Conservation (phyloP, 2,113 vertebrate genomes). For the Chaenocephalus aceratus region DNA sequence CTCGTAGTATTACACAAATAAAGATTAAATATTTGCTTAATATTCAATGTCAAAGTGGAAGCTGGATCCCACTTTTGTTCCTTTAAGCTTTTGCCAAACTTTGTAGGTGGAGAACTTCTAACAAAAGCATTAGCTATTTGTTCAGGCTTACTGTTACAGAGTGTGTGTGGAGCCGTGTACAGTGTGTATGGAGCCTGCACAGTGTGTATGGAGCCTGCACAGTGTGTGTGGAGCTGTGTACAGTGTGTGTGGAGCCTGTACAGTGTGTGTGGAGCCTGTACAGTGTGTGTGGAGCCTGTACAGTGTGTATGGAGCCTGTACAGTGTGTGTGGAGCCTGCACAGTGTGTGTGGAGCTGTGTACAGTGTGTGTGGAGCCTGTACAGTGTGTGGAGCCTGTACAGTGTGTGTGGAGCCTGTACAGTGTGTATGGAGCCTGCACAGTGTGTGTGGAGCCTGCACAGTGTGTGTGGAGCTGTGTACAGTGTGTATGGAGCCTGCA, state of each 20-base stretch:
- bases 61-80: constrained; percentile 16
- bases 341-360: too few relatives aligned
- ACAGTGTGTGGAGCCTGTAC: too few relatives aligned
- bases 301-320: too few relatives aligned
- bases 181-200: background rate
- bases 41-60: constrained; percentile 26
- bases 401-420: too few relatives aligned
- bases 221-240: too few relatives aligned
- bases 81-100: constrained; percentile 41
- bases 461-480: constrained; percentile 8
- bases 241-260: background rate
- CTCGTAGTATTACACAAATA: constrained; percentile 18
- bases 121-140: constrained; percentile 49
- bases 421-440: too few relatives aligned
- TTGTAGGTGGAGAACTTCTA: constrained; percentile 41
- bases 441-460: background rate
- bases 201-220: background rate
- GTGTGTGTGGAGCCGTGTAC: background rate
- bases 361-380: too few relatives aligned
- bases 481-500: background rate
- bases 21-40: constrained; percentile 19
- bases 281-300: too few relatives aligned
- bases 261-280: too few relatives aligned
- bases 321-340: too few relatives aligned
- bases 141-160: constrained; percentile 24